Percentiles rank a stretch among this genome's conserved stretches.
Conservation (phyloP, 2,888 invertebrate species). For the Caenorhabditis panamensis region DNA sequence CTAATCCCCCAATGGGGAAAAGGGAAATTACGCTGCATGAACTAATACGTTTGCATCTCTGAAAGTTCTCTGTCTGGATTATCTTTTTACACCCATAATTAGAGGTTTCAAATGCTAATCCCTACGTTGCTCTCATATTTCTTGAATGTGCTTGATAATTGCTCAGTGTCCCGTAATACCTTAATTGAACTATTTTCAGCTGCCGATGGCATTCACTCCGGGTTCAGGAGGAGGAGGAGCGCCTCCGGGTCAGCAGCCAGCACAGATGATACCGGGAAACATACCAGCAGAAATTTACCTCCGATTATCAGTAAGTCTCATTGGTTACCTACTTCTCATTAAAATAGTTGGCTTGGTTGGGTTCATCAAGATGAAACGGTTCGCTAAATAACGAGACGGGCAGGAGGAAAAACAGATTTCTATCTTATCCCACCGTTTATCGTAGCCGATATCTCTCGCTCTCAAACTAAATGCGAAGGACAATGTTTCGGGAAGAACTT, state of each 20-base stretch:
- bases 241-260: constrained; percentile 55
- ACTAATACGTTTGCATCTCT: background rate
- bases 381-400: background rate
- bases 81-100: background rate
- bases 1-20: background rate
- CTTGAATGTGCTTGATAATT: background rate
- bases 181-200: constrained; percentile 32
- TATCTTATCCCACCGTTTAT: background rate
- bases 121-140: background rate
- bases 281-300: constrained; percentile 24
- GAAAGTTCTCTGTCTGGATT: background rate
- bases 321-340: background rate
- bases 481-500: background rate
- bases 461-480: background rate
- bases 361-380: constrained; percentile 10
- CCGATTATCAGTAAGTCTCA: constrained; percentile 30
- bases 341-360: background rate
- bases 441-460: background rate
- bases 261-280: constrained; percentile 15
- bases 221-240: constrained; percentile 66
- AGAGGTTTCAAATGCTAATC: background rate
- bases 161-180: background rate
- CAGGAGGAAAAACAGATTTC: constrained; percentile 2
- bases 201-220: constrained; percentile 63
- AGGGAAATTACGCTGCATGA: background rate